phyloP scores from a whole-genome alignment of 2,113 vertebrate species.

The Albula glossodonta region DNA sequence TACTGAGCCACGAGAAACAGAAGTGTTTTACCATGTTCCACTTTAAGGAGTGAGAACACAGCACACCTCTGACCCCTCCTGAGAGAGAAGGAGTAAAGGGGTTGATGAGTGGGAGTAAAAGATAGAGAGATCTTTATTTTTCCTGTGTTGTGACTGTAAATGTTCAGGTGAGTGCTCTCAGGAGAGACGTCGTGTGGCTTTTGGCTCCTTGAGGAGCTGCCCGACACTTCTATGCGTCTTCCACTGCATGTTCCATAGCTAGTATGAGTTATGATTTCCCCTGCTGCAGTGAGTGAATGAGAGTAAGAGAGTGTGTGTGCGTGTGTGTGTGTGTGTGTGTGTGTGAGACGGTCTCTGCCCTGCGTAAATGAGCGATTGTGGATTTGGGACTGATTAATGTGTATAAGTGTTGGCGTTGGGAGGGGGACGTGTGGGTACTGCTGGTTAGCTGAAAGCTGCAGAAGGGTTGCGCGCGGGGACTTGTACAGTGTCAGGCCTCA shows the following conservation, averaged over 20 bases:
- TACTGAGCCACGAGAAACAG: background rate
- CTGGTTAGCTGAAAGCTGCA: constrained; percentile 23
- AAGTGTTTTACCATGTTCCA: background rate
- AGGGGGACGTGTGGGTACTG: too few relatives aligned
- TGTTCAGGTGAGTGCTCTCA: too few relatives aligned
- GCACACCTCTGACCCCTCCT: background rate
- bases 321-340: too few relatives aligned
- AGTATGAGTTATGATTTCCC: background rate
- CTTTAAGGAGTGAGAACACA: background rate
- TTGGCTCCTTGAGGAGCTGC: too few relatives aligned
- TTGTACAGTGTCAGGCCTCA: constrained; percentile 79
- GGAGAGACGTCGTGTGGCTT: too few relatives aligned
- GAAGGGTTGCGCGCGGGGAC: constrained; percentile 67
- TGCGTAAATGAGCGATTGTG: too few relatives aligned
- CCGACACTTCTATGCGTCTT: too few relatives aligned
- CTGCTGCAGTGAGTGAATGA: background rate
- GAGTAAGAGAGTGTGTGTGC: background rate
- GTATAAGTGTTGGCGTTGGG: too few relatives aligned
- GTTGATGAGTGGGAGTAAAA: background rate
- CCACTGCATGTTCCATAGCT: background rate
- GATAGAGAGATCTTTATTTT: too few relatives aligned
- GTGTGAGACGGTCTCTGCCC: too few relatives aligned
- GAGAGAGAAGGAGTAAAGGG: background rate
- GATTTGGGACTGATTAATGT: too few relatives aligned
- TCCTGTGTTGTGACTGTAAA: too few relatives aligned